Evolutionary conservation across 2,888 invertebrate genomes (phyloP).

Genomic region (Norana najaformis): DNA sequence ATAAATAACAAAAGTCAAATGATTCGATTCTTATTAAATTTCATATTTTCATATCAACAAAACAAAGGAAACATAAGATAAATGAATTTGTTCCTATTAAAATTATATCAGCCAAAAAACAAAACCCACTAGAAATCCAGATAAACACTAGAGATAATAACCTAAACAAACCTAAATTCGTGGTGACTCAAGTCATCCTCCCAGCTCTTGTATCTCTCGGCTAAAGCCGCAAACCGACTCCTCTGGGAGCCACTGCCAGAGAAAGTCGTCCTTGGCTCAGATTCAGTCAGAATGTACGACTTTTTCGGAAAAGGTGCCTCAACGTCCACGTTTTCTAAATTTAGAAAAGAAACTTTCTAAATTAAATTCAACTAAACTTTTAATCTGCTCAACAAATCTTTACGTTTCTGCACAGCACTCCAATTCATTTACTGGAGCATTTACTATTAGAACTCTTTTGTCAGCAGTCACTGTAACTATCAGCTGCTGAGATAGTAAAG

Average conservation of each 20-base stretch:
- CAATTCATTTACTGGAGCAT: no score
- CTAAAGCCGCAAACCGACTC: slow-evolving; percentile 76
- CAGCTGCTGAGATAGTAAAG: no score
- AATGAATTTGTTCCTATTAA: not conserved
- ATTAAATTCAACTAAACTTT: not conserved
- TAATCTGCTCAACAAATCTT: no score
- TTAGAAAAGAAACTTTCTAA: not conserved
- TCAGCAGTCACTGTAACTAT: no score
- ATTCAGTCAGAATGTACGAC: not conserved
- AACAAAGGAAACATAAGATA: not conserved
- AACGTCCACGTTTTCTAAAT: not conserved
- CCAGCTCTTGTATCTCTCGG: slow-evolving; percentile 84
- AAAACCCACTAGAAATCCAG: not conserved
- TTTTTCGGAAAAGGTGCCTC: not conserved
- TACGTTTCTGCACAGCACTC: no score
- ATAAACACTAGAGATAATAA: not conserved
- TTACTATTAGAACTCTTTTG: no score
- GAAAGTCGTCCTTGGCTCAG: not conserved
- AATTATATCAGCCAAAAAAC: not conserved
- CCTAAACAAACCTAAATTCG: not conserved
- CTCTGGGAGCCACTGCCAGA: slow-evolving; percentile 40
- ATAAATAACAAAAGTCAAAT: no score
- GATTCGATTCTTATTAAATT: not conserved
- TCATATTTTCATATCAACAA: not conserved
- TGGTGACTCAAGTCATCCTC: slow-evolving; percentile 74